Percentiles rank a stretch among this genome's conserved stretches.
Evolutionary conservation across 2,113 vertebrate species (phyloP).

Genomic region (Nesoenas mayeri): DNA sequence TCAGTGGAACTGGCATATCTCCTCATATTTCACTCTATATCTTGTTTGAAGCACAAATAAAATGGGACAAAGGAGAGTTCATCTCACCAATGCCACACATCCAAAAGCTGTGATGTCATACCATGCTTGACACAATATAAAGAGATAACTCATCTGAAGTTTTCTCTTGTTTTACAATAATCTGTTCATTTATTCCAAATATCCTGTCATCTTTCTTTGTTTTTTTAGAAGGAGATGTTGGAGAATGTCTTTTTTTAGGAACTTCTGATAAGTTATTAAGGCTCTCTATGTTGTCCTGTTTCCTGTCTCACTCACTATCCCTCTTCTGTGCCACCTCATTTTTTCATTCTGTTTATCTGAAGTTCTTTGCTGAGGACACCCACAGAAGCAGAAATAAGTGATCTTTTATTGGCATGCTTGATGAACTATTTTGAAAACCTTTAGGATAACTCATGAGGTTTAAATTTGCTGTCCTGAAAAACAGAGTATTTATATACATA

Average conservation of each 20-base stretch:
- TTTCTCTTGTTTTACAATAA: neutral
- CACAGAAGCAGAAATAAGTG: neutral
- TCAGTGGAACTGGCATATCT: neutral
- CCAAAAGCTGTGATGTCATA: neutral
- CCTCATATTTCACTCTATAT: neutral
- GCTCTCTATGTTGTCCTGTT: neutral
- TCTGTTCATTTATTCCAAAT: neutral
- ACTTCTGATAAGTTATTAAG: neutral
- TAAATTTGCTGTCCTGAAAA: neutral
- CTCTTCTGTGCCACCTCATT: neutral
- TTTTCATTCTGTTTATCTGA: neutral
- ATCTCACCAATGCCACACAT: neutral
- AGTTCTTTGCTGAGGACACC: neutral
- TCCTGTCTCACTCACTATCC: neutral
- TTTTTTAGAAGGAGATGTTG: fast-evolving
- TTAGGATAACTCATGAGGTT: neutral
- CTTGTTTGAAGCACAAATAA: neutral
- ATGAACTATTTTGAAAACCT: neutral
- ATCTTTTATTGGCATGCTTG: neutral
- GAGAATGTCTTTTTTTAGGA: neutral
- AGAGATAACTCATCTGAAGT: neutral
- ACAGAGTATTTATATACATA: neutral
- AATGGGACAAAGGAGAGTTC: neutral
- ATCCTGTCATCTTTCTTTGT: neutral
- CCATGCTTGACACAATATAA: neutral